Evolutionary conservation across 2,888 invertebrate genomes (phyloP).

Genomic region (Microctonus hyperodae): DNA sequence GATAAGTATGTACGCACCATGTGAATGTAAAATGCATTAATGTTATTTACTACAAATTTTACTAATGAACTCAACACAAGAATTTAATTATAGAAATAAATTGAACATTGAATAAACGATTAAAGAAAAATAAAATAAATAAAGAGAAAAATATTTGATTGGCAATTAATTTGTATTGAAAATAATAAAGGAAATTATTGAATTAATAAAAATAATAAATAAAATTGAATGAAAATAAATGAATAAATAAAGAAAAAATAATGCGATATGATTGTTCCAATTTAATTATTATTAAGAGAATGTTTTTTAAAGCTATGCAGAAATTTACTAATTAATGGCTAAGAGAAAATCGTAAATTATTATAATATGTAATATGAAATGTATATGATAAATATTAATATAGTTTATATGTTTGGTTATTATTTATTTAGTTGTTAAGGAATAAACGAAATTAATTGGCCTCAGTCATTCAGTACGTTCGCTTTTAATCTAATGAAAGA

Average conservation of each 20-base stretch:
- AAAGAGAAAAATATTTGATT: not conserved
- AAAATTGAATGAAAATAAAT: slow-evolving; percentile 18
- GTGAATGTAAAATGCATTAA: slow-evolving; percentile 24
- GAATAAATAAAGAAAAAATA: slow-evolving; percentile 27
- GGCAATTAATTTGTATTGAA: slow-evolving; percentile 17
- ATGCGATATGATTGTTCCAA: slow-evolving; percentile 35
- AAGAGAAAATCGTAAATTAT: not conserved
- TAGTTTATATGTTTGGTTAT: not conserved
- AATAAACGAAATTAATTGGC: slow-evolving; percentile 23
- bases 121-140: slow-evolving; percentile 11
- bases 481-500: not conserved
- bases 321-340: not conserved
- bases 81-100: not conserved
- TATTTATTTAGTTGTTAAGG: slow-evolving; percentile 9
- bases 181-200: too few species aligned
- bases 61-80: slow-evolving; percentile 5
- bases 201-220: slow-evolving; percentile 31
- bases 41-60: slow-evolving; percentile 20
- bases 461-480: not conserved
- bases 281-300: slow-evolving; percentile 19
- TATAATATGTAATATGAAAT: not conserved
- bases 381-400: not conserved
- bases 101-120: not conserved
- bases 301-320: slow-evolving; percentile 20
- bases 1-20: slow-evolving; percentile 30